Evolutionary conservation across 2,797 vertebrate genomes (phyloP), one percentile per base, ranked within the genome.

Genomic region (Meriones psammophilus): DNA sequence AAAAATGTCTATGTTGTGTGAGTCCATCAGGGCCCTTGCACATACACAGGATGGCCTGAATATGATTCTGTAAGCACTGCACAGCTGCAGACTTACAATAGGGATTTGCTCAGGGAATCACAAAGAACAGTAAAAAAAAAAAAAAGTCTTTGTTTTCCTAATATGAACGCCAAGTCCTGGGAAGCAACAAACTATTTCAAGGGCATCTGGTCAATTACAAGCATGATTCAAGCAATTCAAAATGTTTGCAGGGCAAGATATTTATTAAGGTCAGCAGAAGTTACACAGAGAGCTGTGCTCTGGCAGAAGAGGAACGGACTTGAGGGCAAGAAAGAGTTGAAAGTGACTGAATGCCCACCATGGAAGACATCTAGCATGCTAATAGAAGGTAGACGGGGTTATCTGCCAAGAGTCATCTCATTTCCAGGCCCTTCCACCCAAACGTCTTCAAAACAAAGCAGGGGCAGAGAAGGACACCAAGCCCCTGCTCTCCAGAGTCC

Each of bases 181-280:
- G 96, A 64, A 95, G 89, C 88, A 79, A 76, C 86, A 50, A 62
- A 76, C 90, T 80, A 93, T 94, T 94, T 96, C 62, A 85, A 81
- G 96, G 90, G 77, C 91, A 94, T 94, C 95, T 96, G 95, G 83
- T 36, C 83, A 33, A 85, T 94, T 76, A 80, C 8, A 76, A 91
- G 74, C 80, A 79, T 77, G 96, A 91, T 87, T 96, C 62, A 84
- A 92, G 94, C n/a, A 73, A 89, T 71, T 88, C 79, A 14, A 77
- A 84, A 84, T 84, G 94, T 84, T 68, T 89, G 5, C 5, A 33
- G 56, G 91, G 30, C 58, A 10, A 46, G 79, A 22, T 4, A n/a
- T 85, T 89, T 33, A 15, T 20, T 64, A 66, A 69, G 64, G 20
- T 3, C 1, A 2, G 20, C 18, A 0, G 50, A 83, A 56, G 76